Base-by-base conservation (phyloP, 1,140 invertebrate genomes). In the Bradynema listronoti region DNA sequence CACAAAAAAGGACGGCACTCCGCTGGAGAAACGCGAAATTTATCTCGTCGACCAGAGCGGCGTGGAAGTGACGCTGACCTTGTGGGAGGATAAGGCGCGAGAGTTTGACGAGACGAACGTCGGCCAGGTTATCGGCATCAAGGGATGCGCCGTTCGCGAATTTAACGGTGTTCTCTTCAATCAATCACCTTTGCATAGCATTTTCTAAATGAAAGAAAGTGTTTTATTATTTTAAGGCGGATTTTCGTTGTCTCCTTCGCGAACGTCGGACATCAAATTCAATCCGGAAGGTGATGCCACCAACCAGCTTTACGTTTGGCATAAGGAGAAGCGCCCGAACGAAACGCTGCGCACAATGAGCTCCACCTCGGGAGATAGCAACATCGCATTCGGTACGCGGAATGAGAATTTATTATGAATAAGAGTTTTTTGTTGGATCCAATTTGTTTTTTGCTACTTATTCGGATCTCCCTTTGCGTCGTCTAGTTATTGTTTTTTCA, bases 21-120 rank as follows among this genome's bases (percentile, higher is more conserved):
- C 87, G 92, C 80, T 96, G 1, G 87, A 85, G 61, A 98, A 98
- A 75, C 82, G 91, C 61, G 91, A 97, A 65, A 64, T 97, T 1
- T 83, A 83, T 14, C 71, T 99, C 5, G 87, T 96, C 0, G 95
- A 99, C 80, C 83, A 87, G 63, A 86, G 87, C 36, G 85, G 85
- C 60, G 84, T 85, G 52, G 85, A 86, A 58, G 88, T 96, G 72
- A 84, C 69, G 14, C 42, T 83, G 1, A 84, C 83, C 32, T 61
- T 84, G 0, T 84, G 84, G 84, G 80, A 79, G 30, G 79, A 79
- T 27, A 77, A 81, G 53, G 81, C 80, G 58, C 65, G 69, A 14
- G 45, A 63, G 14, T 53, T 77, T 45, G 45, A 68, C 9, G 24
- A 43, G 4, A 36, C 36, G 4, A 39, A 55, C 25, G 47, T 49